These are phyloP conservation scores for Channa maculata DNA, from an alignment of 2,113 vertebrate species.

Conservation along the genomic window DNA sequence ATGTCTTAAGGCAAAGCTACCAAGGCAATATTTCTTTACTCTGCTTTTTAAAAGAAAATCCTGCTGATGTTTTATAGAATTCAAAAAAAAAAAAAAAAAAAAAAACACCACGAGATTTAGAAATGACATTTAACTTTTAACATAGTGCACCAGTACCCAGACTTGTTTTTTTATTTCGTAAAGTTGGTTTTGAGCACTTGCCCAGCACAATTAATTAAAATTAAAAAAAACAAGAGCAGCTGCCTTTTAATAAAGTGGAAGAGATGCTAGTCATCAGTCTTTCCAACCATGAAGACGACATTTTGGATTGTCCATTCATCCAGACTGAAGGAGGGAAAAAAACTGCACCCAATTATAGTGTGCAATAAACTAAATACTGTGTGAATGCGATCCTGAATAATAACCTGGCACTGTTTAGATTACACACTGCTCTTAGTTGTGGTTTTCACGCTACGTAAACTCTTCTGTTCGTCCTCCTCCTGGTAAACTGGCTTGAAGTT, in stretches of 20 bases:
- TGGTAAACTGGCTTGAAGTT: slow-evolving; percentile 1
- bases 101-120: slow-evolving; percentile 49
- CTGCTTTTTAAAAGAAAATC: slow-evolving; percentile 72
- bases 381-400: slow-evolving; percentile 42
- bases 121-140: slow-evolving; percentile 63
- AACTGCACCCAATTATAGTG: slow-evolving; percentile 47
- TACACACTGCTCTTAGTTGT: slow-evolving; percentile 28
- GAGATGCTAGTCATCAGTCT: slow-evolving; percentile 2
- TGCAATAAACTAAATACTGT: slow-evolving; percentile 73
- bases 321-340: slow-evolving; percentile 21
- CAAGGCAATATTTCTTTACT: slow-evolving; percentile 66
- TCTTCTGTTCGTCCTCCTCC: neutral
- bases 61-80: slow-evolving; percentile 76
- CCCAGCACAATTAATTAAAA: slow-evolving; percentile 57
- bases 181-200: slow-evolving; percentile 50
- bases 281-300: slow-evolving; percentile 16
- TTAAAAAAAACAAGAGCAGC: slow-evolving; percentile 38
- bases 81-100: slow-evolving; percentile 47
- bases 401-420: slow-evolving; percentile 43
- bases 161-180: slow-evolving; percentile 23
- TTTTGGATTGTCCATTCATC: slow-evolving; percentile 15
- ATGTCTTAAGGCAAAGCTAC: slow-evolving; percentile 55
- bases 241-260: slow-evolving; percentile 34
- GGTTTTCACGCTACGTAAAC: slow-evolving; percentile 8
- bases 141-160: slow-evolving; percentile 33